Evolutionary conservation across 2,113 vertebrate species (phyloP).

Genomic region (Mirounga angustirostris): DNA sequence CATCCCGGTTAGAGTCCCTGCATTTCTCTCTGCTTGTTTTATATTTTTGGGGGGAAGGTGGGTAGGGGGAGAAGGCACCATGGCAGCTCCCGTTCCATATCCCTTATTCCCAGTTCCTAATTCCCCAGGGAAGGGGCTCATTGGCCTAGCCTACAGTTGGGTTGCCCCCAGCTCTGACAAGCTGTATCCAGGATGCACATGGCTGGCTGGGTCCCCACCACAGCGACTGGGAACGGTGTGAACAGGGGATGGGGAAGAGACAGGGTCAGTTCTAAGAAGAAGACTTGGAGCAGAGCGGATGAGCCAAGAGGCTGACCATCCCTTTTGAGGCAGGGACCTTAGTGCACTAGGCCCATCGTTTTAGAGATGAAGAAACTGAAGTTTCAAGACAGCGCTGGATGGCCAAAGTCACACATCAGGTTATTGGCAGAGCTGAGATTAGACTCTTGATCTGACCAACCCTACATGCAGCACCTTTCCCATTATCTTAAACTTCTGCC

Average conservation of each 20-base stretch:
- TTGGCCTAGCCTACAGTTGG: not conserved
- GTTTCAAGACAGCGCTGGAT: not conserved
- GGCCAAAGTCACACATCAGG: not conserved
- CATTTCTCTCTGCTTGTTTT: not conserved
- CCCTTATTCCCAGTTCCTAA: not conserved
- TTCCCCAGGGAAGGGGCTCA: not conserved
- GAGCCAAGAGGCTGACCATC: not conserved
- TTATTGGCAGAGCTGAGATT: not conserved
- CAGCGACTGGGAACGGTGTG: not conserved
- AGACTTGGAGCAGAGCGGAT: not conserved
- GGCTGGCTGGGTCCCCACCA: not conserved
- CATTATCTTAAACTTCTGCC: constrained; percentile 4
- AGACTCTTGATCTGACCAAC: not conserved
- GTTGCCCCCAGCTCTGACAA: not conserved
- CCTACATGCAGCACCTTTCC: not conserved
- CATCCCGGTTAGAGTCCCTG: fast-evolving
- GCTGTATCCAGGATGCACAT: not conserved
- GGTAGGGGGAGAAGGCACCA: no score
- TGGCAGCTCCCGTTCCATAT: not conserved
- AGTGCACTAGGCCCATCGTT: not conserved
- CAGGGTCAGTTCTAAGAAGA: not conserved
- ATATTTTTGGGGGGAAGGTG: not conserved
- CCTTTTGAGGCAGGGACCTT: not conserved
- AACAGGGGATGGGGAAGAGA: not conserved
- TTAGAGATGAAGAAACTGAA: not conserved